Conservation (phyloP, 2,113 vertebrate genomes). For the Ramphastos sulfuratus region DNA sequence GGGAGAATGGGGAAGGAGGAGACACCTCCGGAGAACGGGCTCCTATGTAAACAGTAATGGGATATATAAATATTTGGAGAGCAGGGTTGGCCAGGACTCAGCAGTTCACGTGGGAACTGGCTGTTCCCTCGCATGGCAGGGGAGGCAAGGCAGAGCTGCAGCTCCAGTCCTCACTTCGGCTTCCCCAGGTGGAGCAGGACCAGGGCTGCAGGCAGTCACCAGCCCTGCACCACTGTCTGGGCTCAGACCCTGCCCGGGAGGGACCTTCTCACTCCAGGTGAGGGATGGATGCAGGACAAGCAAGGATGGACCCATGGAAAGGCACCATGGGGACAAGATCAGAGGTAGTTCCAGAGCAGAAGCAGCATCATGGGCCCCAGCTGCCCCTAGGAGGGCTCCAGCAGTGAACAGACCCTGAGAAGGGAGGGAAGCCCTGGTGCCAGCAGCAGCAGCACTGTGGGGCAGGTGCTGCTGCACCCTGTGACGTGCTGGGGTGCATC, state of each 20-base stretch:
- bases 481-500: neutral
- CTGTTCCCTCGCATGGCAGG: constrained; percentile 38
- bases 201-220: rapidly evolving
- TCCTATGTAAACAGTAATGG: constrained; percentile 89
- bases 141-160: neutral
- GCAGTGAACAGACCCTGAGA: rapidly evolving
- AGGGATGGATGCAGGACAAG: rapidly evolving
- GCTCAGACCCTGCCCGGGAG: neutral
- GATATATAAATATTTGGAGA: constrained; percentile 95
- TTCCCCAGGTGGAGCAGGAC: neutral
- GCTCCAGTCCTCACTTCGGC: neutral
- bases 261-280: neutral
- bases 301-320: neutral
- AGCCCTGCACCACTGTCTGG: neutral
- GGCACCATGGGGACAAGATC: neutral
- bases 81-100: constrained; percentile 79
- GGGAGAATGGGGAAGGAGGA: constrained; percentile 56
- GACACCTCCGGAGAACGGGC: constrained; percentile 73
- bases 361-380: neutral
- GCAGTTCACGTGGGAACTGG: constrained; percentile 64
- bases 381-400: rapidly evolving
- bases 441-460: neutral
- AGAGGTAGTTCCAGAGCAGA: neutral
- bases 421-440: rapidly evolving
- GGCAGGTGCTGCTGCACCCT: constrained; percentile 5